Evolutionary conservation across 2,888 invertebrate species (phyloP).

Genomic region (Rhabditoides inermis): DNA sequence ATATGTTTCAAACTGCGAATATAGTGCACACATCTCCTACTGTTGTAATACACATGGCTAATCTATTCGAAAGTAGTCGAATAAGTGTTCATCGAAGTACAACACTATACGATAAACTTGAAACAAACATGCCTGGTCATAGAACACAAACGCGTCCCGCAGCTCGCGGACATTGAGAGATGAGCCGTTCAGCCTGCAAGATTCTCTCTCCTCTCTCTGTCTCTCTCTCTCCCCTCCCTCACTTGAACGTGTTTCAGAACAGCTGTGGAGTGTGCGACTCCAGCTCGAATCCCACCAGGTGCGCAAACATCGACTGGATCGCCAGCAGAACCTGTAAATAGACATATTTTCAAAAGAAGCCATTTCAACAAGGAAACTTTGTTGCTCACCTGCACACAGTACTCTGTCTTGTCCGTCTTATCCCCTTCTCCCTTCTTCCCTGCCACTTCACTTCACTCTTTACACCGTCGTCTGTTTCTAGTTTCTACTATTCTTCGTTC

Average conservation of each 20-base stretch:
- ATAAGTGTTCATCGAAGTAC: no score
- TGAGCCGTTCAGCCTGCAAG: constrained; percentile 57
- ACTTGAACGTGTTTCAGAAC: constrained; percentile 95
- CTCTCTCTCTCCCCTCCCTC: constrained; percentile 56
- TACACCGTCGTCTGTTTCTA: no score
- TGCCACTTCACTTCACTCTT: no score
- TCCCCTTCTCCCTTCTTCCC: no score
- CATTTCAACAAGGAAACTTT: constrained; percentile 28
- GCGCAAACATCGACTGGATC: constrained; percentile 93
- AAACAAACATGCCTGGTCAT: constrained; percentile 69
- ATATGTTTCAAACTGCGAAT: no score
- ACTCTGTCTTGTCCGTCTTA: no score
- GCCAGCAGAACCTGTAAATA: constrained; percentile 76
- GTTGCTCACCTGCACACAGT: no score
- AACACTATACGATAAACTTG: no score
- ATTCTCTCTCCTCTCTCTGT: not conserved
- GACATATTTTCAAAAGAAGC: not conserved
- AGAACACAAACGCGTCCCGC: constrained; percentile 96
- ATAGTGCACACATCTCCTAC: no score
- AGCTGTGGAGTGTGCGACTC: constrained; percentile 96
- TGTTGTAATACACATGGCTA: no score
- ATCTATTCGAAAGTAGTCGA: no score
- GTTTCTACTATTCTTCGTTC: no score
- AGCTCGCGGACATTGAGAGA: constrained; percentile 93
- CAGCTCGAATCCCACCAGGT: constrained; percentile 84